Conservation (phyloP, 2,888 invertebrate species). For the Carcina quercana region DNA sequence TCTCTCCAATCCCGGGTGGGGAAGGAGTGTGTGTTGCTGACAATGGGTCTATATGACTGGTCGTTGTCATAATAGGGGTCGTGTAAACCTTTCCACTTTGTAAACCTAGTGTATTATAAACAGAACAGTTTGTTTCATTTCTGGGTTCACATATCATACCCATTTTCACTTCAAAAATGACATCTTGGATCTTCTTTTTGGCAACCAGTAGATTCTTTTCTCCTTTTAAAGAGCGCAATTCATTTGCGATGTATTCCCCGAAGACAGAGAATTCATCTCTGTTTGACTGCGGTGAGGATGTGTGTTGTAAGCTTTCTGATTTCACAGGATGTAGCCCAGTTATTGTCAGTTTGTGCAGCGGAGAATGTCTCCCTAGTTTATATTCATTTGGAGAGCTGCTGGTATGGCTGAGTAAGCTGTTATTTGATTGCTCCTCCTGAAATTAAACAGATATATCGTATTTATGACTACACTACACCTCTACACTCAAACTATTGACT, state of each 20-base stretch:
- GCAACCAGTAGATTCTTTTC: conserved; percentile 71
- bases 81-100: conserved; percentile 47
- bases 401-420: conserved; percentile 26
- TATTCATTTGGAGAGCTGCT: conserved; percentile 34
- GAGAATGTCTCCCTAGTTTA: conserved; percentile 37
- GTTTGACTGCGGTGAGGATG: conserved; percentile 25
- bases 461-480: no score
- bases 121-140: conserved; percentile 38
- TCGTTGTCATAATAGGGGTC: conserved; percentile 40
- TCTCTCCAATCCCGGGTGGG: conserved; percentile 53
- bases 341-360: conserved; percentile 41
- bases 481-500: no score
- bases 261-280: conserved; percentile 74
- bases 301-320: conserved; percentile 34
- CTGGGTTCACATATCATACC: conserved; percentile 60
- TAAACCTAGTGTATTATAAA: conserved; percentile 33
- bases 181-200: conserved; percentile 76
- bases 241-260: conserved; percentile 76
- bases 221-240: conserved; percentile 70
- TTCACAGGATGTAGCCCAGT: conserved; percentile 36
- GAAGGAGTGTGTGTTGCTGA: conserved; percentile 34
- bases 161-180: conserved; percentile 76
- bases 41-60: conserved; percentile 48
- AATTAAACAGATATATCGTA: no score
- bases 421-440: conserved; percentile 40